Conservation (phyloP, 2,113 vertebrate species). For the Holacanthus passer region DNA sequence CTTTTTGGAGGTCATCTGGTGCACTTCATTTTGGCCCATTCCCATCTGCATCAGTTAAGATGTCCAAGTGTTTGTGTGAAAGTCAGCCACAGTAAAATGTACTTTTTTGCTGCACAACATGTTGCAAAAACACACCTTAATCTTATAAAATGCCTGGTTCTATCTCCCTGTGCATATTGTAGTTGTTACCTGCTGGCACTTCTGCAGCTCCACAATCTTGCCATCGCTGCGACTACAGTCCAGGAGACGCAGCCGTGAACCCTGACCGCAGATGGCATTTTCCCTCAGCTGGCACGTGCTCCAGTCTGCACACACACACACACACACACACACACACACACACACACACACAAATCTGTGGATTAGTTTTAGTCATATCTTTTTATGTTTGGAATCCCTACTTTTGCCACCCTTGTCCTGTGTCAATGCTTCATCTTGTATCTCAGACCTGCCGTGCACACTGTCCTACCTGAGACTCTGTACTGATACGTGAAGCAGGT, state of each 20-base stretch:
- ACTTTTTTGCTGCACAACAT: too few species aligned
- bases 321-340: constrained; percentile 1
- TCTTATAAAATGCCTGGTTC: too few species aligned
- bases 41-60: not conserved
- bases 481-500: constrained; percentile 94
- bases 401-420: not conserved
- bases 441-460: not conserved
- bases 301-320: constrained; percentile 87
- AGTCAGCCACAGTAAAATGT: too few species aligned
- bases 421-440: not conserved
- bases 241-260: constrained; percentile 86
- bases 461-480: constrained; percentile 89
- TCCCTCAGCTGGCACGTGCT: constrained; percentile 93
- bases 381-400: constrained; percentile 4
- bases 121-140: too few species aligned
- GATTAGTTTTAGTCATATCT: constrained; percentile 4
- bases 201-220: constrained; percentile 79
- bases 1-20: not conserved
- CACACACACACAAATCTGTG: not conserved
- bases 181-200: constrained; percentile 88
- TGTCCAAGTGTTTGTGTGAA: too few species aligned
- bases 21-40: not conserved
- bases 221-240: constrained; percentile 93
- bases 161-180: too few species aligned
- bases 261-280: constrained; percentile 90